These are phyloP conservation scores for Aurelia aurita complex sp. Pacific DNA, from an alignment of 30 jellyfish, hydroid and myxozoan genomes.

Conservation along the genomic window DNA sequence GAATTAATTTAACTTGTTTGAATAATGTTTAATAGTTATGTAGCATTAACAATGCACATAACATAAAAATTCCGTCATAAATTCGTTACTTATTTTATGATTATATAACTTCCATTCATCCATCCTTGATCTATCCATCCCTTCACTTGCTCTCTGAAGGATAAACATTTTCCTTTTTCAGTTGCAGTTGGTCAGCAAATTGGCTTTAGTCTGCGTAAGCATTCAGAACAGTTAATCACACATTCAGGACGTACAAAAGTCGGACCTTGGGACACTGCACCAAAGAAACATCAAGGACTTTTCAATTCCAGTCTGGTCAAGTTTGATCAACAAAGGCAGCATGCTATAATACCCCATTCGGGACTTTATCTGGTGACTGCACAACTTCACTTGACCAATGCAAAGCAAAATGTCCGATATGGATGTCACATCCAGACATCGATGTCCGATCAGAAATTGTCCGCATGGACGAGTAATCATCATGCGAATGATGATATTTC, in stretches of 20 bases:
- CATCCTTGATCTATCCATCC: too few relatives aligned
- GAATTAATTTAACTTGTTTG: too few relatives aligned
- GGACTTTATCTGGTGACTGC: slow-evolving; percentile 37
- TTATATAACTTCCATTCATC: too few relatives aligned
- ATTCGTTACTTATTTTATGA: too few relatives aligned
- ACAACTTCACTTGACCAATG: slow-evolving; percentile 9
- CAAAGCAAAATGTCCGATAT: slow-evolving; percentile 12
- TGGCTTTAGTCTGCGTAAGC: slow-evolving; percentile 49
- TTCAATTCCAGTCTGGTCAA: not conserved
- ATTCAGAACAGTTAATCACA: slow-evolving; percentile 1
- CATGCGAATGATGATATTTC: slow-evolving; percentile 5
- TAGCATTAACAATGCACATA: too few relatives aligned
- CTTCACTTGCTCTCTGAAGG: too few relatives aligned
- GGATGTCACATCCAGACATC: slow-evolving; percentile 51
- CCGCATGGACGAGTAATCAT: slow-evolving; percentile 40
- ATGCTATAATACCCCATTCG: slow-evolving; percentile 41
- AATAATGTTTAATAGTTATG: too few relatives aligned
- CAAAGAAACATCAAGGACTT: not conserved
- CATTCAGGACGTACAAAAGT: slow-evolving; percentile 1
- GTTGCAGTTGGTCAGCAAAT: slow-evolving; percentile 4
- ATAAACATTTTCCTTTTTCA: too few relatives aligned
- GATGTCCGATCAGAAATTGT: slow-evolving; percentile 25
- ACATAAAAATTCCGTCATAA: too few relatives aligned
- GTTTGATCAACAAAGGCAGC: not conserved
- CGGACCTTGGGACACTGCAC: slow-evolving; percentile 58